Percentiles rank a stretch among this genome's conserved stretches.
These are phyloP conservation scores for Hydrophis major DNA, from an alignment of 2,797 vertebrate genomes.

Conservation along the genomic window DNA sequence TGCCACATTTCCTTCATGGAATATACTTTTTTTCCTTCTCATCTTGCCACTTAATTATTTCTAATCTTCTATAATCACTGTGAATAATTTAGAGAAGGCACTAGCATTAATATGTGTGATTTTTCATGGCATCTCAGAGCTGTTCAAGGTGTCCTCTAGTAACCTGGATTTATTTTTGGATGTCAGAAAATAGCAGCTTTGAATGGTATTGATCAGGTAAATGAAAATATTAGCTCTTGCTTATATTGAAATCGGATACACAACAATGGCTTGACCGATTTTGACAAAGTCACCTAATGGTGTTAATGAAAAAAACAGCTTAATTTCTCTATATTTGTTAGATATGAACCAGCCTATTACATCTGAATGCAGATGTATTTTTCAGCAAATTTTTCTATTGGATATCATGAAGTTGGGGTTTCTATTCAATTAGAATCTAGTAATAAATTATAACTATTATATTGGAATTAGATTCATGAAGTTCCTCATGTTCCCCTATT, in stretches of 20 bases:
- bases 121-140: not conserved
- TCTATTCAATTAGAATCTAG: not conserved
- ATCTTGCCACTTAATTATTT: conserved; percentile 31
- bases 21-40: conserved; percentile 1
- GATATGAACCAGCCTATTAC: conserved; percentile 4
- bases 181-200: conserved; percentile 1
- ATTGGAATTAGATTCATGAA: not conserved
- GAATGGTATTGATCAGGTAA: conserved; percentile 28
- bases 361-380: conserved; percentile 21
- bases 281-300: conserved; percentile 16
- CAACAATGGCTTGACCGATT: not conserved
- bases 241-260: conserved; percentile 40
- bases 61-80: conserved; percentile 2
- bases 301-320: not conserved
- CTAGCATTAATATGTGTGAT: not conserved
- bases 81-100: not conserved
- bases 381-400: conserved; percentile 41
- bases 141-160: conserved; percentile 2
- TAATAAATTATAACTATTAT: not conserved
- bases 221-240: conserved; percentile 34
- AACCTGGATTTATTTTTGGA: conserved; percentile 15
- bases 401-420: conserved; percentile 41
- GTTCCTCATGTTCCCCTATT: not conserved
- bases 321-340: conserved; percentile 27
- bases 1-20: not conserved